Evolutionary conservation across 1,140 invertebrate genomes (phyloP), one percentile per base, ranked within the genome.

Genomic region (Subanguina moxae): DNA sequence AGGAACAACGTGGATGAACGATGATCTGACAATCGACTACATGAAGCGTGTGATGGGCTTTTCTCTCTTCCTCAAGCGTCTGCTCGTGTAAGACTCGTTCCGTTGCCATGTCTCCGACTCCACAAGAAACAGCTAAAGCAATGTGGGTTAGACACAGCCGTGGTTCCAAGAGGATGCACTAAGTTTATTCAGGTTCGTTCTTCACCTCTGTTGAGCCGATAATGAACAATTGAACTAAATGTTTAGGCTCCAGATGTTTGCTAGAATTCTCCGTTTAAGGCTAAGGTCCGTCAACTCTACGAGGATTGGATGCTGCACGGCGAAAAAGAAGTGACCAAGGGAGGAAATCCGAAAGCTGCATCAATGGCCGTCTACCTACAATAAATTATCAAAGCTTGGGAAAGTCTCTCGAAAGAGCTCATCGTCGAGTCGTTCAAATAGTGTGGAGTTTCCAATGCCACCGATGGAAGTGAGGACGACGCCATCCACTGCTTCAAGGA

Each of bases 171-270:
- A 13, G 64, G 64, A 15, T 8, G 5, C 1, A 66, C 64, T 1
- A 66, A 66, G 64, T 66, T 62, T 42, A 25, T 66, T 5, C 64
- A 66, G 63, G 64, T 66, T n/a, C n/a, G 27, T 64, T 1, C 19
- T 62, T 63, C 32, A 63, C 11, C 13, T 42, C 19, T 63, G 57
- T 11, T 11, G 42, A 13, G 11, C 11, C 11, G 28, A n/a, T 63
- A 13, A 57, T 46, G 11, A 56, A 58, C 57, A 63, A 19, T 58
- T n/a, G n/a, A n/a, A n/a, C n/a, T n/a, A n/a, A 19, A 13, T 61
- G 57, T 63, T 63, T 63, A 63, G 62, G 62, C 62, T 19, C 62
- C 62, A 13, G n/a, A n/a, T n/a, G n/a, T n/a, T n/a, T n/a, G n/a
- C n/a, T n/a, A n/a, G n/a, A n/a, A n/a, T n/a, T n/a, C 9, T 11